Evolutionary conservation across 2,113 vertebrate genomes (phyloP), one percentile per base, ranked within the genome.

Genomic region (Turnix velox): DNA sequence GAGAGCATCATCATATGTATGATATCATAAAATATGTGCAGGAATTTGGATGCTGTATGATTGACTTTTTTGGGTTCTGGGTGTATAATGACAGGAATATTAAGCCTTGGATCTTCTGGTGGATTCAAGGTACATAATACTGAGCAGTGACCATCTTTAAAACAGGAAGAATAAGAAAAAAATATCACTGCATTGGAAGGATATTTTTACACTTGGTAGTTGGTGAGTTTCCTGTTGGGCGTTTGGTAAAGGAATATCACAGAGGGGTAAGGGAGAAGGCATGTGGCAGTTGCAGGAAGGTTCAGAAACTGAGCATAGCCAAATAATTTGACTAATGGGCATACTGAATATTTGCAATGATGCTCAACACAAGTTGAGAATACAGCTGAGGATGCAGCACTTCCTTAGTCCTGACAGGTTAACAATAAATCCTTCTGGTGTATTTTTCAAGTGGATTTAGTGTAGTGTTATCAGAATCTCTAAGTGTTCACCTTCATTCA

Each of bases 271-370:
- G 62, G 14, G 18, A 49, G 49, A 76, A 88, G 30, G 48, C 58
- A 77, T 33, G n/a, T 81, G 42, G 67, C 22, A 62, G 9, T 15
- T 66, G 46, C 72, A 90, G 85, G 46, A 83, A 66, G 18, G 42
- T 28, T 74, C 55, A 66, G 55, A 86, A 73, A 25, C 54, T 73
- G 20, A 69, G 33, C 1, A 0, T 17, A 65, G 24, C 27, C 67
- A 63, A 85, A 58, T 55, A 1, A 71, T 69, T 94, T 80, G 30
- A 83, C 54, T 67, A 39, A 66, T 22, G 18, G 40, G 31, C 0
- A 0, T 23, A 12, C 35, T 1, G 4, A 0, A 0, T 40, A 12
- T 68, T 6, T 63, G 51, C 45, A 51, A 76, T 45, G 51, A 15
- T 14, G 27, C 10, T 81, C 66, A 62, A 4, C 33, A 28, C 27